These are phyloP conservation scores for Anguilla japonica DNA, from an alignment of 2,113 vertebrate species.

Conservation along the genomic window DNA sequence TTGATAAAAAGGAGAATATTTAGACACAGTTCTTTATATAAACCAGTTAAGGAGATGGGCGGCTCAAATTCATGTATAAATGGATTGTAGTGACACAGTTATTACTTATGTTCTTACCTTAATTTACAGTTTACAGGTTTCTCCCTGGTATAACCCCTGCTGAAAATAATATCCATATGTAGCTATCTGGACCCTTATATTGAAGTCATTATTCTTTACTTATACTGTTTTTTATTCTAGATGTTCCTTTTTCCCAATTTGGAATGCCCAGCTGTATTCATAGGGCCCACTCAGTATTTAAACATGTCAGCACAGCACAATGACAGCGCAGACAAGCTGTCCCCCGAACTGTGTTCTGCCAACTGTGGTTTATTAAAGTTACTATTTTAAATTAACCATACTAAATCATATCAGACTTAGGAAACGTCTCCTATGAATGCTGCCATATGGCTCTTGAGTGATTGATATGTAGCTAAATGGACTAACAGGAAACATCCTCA, in stretches of 20 bases:
- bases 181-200: neutral
- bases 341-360: too few relatives aligned
- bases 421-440: neutral
- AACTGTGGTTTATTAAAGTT: too few relatives aligned
- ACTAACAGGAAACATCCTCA: neutral
- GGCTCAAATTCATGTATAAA: neutral
- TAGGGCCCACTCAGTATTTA: too few relatives aligned
- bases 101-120: neutral
- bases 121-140: neutral
- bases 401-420: neutral
- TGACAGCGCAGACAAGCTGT: too few relatives aligned
- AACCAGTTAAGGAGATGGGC: neutral
- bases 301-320: too few relatives aligned
- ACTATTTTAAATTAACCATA: too few relatives aligned
- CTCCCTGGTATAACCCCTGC: neutral
- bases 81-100: neutral
- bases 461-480: neutral
- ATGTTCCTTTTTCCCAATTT: too few relatives aligned
- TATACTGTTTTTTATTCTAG: too few relatives aligned
- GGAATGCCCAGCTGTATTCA: too few relatives aligned
- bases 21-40: neutral
- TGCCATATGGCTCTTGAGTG: neutral
- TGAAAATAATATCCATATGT: neutral
- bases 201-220: neutral
- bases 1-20: neutral